Evolutionary conservation across 2,797 vertebrate species (phyloP), one percentile per base, ranked within the genome.

Genomic region (Echeneis naucrates): DNA sequence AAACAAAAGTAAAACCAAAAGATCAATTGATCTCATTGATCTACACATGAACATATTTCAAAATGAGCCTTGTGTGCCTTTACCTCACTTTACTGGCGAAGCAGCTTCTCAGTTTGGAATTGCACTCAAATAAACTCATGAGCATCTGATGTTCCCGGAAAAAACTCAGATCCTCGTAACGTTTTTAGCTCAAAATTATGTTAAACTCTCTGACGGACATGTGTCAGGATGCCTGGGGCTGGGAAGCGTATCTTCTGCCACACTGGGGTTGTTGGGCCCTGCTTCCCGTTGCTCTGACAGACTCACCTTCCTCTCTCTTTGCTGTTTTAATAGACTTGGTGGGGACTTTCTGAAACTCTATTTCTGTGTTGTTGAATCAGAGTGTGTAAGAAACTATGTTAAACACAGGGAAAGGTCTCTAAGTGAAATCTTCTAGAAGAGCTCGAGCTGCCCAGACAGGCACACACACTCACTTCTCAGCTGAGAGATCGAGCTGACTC

Each of bases 331-430:
- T 56, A 33, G 48, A 67, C 57, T 38, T 23, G 27, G 23, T 40
- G 10, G 78, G 56, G 68, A 87, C 73, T 82, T 75, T 77, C 26
- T 68, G 23, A 44, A 55, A 38, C 62, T 79, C 71, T 89, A 83
- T 87, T 90, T 87, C 72, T 77, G 77, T 77, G 65, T 42, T 61
- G 17, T 51, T 89, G 88, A 88, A 73, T 89, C 87, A 83, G 45
- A 60, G 74, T 32, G 55, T 63, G 74, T 77, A 82, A 82, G 26
- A 72, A 77, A 47, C 63, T 26, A 35, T 75, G 69, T 75, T 68
- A 74, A 68, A 48, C 40, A 44, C 51, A 38, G 32, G 53, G 67
- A 40, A 9, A 60, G 33, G 45, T 55, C 37, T 32, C 37, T 64
- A 37, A 67, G n/a, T 42, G 48, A 70, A 27, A 61, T 61, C 42